Percentiles rank a stretch among this genome's conserved stretches.
Evolutionary conservation across 2,797 vertebrate species (phyloP).

Genomic region (Mustela erminea): DNA sequence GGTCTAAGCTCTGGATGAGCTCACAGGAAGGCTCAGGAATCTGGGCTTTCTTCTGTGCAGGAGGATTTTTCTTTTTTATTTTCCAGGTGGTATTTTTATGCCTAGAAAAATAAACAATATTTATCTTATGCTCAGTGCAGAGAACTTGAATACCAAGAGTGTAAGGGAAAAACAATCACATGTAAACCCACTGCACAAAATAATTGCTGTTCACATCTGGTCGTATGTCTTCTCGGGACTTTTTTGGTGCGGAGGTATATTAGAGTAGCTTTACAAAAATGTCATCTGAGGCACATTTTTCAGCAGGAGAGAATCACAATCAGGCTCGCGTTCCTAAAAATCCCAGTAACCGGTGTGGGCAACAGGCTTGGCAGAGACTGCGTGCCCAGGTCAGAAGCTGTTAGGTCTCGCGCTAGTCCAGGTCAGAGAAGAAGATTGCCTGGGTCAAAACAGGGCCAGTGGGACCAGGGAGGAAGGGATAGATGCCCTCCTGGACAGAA

Average conservation of each 20-base stretch:
- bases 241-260: neutral
- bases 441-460: neutral
- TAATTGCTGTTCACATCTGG: slow-evolving; percentile 61
- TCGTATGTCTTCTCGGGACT: neutral
- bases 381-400: neutral
- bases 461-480: neutral
- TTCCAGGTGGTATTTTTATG: slow-evolving; percentile 62
- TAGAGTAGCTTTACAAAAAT: slow-evolving; percentile 13
- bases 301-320: neutral
- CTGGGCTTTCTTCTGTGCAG: neutral
- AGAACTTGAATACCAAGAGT: slow-evolving; percentile 50
- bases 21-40: neutral
- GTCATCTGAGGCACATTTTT: neutral
- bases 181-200: slow-evolving; percentile 51
- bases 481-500: neutral
- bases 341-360: fast-evolving
- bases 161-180: neutral
- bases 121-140: slow-evolving; percentile 53
- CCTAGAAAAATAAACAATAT: slow-evolving; percentile 66
- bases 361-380: neutral
- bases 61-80: slow-evolving; percentile 1
- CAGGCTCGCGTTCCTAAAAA: neutral
- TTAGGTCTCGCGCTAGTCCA: neutral
- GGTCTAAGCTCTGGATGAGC: neutral
- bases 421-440: neutral